A percentile compares a stretch with the other conserved stretches of the same genome.
Evolutionary conservation across 2,797 vertebrate genomes (phyloP).

Genomic region (Helicolenus hilgendorfi): DNA sequence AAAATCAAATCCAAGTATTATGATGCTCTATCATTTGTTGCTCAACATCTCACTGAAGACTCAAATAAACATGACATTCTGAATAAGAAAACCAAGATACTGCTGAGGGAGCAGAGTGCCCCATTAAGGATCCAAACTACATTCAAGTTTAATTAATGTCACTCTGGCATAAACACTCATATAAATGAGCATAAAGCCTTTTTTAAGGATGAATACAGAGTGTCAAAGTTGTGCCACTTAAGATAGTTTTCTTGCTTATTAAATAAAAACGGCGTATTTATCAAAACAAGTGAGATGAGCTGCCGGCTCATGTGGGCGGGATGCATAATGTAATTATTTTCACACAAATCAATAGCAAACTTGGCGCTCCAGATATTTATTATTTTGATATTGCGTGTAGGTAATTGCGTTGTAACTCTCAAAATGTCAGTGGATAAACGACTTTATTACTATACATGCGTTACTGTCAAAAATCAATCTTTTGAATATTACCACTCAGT

Average conservation of each 20-base stretch:
- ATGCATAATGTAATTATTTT: not conserved
- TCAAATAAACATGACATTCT: not conserved
- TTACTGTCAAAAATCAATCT: not conserved
- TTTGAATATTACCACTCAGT: not conserved
- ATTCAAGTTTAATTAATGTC: constrained; percentile 13
- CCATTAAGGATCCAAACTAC: not conserved
- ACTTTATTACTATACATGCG: not conserved
- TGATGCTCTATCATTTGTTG: not conserved
- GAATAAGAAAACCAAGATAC: not conserved
- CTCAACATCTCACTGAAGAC: not conserved
- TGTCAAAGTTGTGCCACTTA: not conserved
- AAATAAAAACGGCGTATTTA: not conserved
- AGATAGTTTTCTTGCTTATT: not conserved
- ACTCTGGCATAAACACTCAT: not conserved
- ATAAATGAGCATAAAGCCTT: not conserved
- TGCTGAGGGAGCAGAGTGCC: not conserved
- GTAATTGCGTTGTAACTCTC: not conserved
- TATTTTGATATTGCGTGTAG: not conserved
- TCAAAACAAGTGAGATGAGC: not conserved
- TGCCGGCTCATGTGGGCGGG: not conserved
- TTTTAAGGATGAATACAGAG: not conserved
- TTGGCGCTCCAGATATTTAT: not conserved
- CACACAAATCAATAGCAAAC: not conserved
- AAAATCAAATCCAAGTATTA: not conserved
- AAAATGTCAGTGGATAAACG: not conserved